Conservation (phyloP, 2,888 invertebrate species). For the Caenorhabditis imperialis region DNA sequence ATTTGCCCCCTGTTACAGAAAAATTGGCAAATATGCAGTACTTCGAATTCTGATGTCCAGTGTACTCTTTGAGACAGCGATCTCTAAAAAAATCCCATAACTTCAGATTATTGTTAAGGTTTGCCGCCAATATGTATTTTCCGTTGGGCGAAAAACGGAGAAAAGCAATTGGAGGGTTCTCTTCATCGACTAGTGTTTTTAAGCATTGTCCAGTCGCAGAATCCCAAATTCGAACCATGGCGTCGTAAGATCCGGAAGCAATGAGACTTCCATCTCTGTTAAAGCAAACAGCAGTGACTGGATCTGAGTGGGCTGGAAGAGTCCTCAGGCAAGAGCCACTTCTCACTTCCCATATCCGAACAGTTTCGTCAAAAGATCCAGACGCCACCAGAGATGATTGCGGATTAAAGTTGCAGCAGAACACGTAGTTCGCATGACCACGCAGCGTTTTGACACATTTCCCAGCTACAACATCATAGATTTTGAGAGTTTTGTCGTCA, state of each 20-base stretch:
- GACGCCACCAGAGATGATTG: conserved; percentile 99
- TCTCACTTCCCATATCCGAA: conserved; percentile 97
- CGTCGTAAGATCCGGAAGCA: conserved; percentile 98
- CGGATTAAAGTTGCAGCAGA: conserved; percentile 99
- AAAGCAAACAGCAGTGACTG: conserved; percentile 89
- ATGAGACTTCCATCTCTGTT: conserved; percentile 94
- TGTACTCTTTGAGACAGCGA: conserved; percentile 97
- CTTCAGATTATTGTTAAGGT: conserved; percentile 93
- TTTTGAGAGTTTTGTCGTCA: conserved; percentile 92
- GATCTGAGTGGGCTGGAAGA: conserved; percentile 98
- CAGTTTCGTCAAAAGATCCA: conserved; percentile 98
- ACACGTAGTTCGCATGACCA: conserved; percentile 99
- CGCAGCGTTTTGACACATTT: conserved; percentile 98
- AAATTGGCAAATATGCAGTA: conserved; percentile 99
- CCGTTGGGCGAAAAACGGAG: conserved; percentile 99
- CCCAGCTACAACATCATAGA: conserved; percentile 82
- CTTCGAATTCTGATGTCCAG: conserved; percentile 98
- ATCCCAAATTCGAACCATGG: conserved; percentile 98
- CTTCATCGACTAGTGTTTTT: conserved; percentile 98
- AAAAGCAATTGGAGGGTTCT: conserved; percentile 99
- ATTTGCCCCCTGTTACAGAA: conserved; percentile 99
- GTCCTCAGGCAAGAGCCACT: conserved; percentile 98
- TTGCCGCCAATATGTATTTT: conserved; percentile 98
- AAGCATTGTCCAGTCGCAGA: conserved; percentile 98
- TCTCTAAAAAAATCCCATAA: conserved; percentile 99